Conservation (phyloP, 2,113 vertebrate genomes). For the Lepus europaeus region DNA sequence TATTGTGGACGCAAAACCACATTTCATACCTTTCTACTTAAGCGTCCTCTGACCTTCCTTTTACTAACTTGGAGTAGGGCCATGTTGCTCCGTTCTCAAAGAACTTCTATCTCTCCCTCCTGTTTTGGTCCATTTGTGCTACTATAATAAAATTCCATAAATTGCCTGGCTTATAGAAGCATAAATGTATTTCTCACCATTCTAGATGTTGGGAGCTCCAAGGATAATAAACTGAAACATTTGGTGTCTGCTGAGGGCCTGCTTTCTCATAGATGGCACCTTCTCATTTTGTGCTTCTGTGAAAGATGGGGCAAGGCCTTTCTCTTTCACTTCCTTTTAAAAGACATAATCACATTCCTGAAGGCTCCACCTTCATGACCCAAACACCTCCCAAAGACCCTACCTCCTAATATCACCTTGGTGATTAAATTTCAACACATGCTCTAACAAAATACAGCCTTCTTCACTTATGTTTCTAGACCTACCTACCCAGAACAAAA, state of each 20-base stretch:
- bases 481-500: background rate
- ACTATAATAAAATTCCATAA: background rate
- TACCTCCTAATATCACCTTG: background rate
- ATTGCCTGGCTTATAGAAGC: background rate
- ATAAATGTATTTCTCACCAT: background rate
- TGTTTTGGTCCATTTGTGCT: background rate
- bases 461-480: background rate
- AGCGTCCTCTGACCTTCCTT: background rate
- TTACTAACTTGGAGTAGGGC: background rate
- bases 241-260: background rate
- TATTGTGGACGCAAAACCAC: background rate
- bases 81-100: background rate
- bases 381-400: background rate
- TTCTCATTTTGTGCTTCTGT: background rate
- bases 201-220: background rate
- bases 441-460: background rate
- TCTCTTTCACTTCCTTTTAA: background rate
- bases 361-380: background rate
- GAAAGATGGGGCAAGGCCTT: background rate
- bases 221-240: background rate
- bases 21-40: background rate
- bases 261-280: background rate
- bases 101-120: background rate
- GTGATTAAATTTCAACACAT: background rate
- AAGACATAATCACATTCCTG: background rate